Evolutionary conservation across 2,113 vertebrate species (phyloP).

Genomic region (Platichthys stellatus): DNA sequence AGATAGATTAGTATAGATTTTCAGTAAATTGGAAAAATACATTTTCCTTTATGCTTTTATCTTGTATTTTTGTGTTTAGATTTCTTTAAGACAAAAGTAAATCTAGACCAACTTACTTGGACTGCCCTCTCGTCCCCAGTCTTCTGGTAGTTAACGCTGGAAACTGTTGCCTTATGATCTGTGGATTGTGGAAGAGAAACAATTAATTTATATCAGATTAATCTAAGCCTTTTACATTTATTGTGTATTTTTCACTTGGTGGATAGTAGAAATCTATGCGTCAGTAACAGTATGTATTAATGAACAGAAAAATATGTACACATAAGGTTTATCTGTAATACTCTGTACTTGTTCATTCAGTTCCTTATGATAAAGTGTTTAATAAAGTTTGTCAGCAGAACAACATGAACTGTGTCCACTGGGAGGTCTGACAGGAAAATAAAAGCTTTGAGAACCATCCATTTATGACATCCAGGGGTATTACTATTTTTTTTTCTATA

Average conservation of each 20-base stretch:
- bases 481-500: constrained; percentile 42
- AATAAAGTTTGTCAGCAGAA: constrained; percentile 34
- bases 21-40: too few species aligned
- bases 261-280: too few species aligned
- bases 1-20: not conserved
- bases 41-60: not conserved
- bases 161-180: constrained; percentile 99
- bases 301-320: not conserved
- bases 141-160: constrained; percentile 95
- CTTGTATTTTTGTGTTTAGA: not conserved
- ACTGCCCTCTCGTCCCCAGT: constrained; percentile 97
- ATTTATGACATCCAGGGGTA: constrained; percentile 68
- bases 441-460: constrained; percentile 50
- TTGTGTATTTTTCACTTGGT: not conserved
- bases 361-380: constrained; percentile 17
- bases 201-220: too few species aligned
- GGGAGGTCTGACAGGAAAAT: constrained; percentile 33
- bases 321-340: not conserved
- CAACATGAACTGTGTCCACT: constrained; percentile 8
- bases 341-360: not conserved
- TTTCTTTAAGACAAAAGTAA: not conserved
- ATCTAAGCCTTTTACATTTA: too few species aligned
- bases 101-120: constrained; percentile 89
- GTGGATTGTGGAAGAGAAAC: constrained; percentile 22
- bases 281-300: not conserved